These are phyloP conservation scores for Scolanthus callimorphus DNA, from an alignment of 92 coral and sea anemone genomes.

Conservation along the genomic window DNA sequence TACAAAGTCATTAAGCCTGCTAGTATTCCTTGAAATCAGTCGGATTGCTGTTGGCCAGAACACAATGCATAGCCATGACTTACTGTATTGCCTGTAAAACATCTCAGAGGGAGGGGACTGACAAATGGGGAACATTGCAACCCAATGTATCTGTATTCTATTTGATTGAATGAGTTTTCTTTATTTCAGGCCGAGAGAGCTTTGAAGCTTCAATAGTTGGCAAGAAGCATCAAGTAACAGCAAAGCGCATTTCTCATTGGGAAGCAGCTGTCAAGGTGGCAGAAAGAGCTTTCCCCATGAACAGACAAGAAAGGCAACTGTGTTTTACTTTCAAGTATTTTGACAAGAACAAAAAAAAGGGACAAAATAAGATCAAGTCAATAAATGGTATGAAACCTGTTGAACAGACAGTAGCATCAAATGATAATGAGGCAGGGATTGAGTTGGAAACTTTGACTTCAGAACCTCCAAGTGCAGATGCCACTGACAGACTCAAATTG, in stretches of 20 bases:
- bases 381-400: conserved; percentile 37
- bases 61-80: too few species aligned
- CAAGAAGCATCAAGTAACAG: conserved; percentile 73
- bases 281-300: conserved; percentile 89
- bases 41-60: too few species aligned
- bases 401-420: conserved; percentile 1
- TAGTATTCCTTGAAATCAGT: too few species aligned
- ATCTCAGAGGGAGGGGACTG: too few species aligned
- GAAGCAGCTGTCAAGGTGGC: conserved; percentile 93
- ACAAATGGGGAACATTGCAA: too few species aligned
- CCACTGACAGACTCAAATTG: neutral
- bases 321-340: conserved; percentile 88
- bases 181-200: conserved; percentile 67
- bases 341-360: conserved; percentile 57
- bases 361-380: conserved; percentile 31
- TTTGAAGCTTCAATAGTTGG: conserved; percentile 79
- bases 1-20: too few species aligned
- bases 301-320: conserved; percentile 87
- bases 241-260: conserved; percentile 72
- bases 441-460: neutral
- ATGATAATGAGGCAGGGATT: neutral
- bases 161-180: neutral
- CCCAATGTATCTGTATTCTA: neutral
- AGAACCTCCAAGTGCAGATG: neutral
- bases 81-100: too few species aligned